These are phyloP conservation scores for Xenentodon cancila DNA, from an alignment of 2,797 vertebrate species.

Conservation along the genomic window DNA sequence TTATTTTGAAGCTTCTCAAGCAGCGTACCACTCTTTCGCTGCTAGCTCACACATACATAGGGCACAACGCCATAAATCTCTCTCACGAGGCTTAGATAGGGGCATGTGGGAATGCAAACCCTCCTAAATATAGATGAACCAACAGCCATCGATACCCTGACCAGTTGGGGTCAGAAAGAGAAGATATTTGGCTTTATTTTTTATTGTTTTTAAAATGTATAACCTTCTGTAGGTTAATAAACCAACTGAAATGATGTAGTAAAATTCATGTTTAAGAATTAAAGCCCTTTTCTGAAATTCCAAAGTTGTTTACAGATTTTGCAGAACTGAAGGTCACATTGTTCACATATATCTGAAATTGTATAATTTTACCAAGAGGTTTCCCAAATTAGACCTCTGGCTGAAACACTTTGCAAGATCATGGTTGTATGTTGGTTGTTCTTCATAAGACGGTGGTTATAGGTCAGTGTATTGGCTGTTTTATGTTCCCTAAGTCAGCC, in stretches of 20 bases:
- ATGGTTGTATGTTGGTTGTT: background rate
- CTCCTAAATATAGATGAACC: constrained; percentile 81
- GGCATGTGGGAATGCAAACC: constrained; percentile 81
- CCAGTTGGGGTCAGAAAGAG: constrained; percentile 69
- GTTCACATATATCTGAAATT: background rate
- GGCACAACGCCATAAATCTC: constrained; percentile 76
- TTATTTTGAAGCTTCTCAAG: constrained; percentile 6
- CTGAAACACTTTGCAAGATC: background rate
- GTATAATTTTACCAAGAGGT: too few relatives aligned
- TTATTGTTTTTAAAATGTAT: constrained; percentile 56
- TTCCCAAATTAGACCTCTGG: too few relatives aligned
- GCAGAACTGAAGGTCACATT: background rate
- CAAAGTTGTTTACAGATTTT: background rate
- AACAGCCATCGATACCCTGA: constrained; percentile 77
- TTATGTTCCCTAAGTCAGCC: constrained; percentile 6
- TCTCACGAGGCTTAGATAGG: constrained; percentile 73
- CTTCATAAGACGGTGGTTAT: constrained; percentile 25
- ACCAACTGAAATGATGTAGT: constrained; percentile 4
- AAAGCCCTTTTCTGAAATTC: background rate
- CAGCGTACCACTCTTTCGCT: constrained; percentile 25
- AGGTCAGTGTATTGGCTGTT: constrained; percentile 9
- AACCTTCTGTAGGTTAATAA: constrained; percentile 35
- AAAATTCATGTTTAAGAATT: background rate
- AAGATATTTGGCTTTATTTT: constrained; percentile 59
- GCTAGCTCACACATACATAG: constrained; percentile 53